Base-by-base conservation (phyloP, 2,113 vertebrate genomes). In the Suncus etruscus region DNA sequence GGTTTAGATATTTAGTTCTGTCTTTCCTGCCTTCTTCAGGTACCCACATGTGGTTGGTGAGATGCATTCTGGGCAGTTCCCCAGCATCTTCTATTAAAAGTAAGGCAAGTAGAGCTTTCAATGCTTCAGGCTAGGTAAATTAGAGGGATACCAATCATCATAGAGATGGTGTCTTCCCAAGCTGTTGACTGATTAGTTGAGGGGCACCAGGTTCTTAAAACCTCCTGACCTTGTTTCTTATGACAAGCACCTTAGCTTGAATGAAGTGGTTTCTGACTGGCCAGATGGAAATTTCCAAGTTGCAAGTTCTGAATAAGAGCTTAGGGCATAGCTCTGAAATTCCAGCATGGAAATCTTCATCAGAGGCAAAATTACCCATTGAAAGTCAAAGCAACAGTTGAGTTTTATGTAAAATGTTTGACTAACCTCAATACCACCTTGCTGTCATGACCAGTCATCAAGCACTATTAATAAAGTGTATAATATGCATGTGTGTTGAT, bases 401-500 rank as follows among this genome's bases (percentile, higher is more conserved):
- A 68, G 54, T 8, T 75, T 32, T 32, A 31, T 9, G 27, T 82
- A 54, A 9, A 22, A 8, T 15, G 9, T 58, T 50, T 61, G 10
- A 58, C 15, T 14, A 0, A 31, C 9, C 1, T 11, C n/a, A 22
- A 3, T 58, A 22, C 10, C 48, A 29, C 72, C 9, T 54, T 61
- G 1, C 11, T 39, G 6, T 47, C 15, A 20, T 14, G 8, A 1
- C 39, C 2, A 16, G 58, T 16, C 16, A 22, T 61, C 4, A 61
- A 3, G 8, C 31, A 16, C 11, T 16, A 61, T 16, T 16, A 61
- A 16, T 22, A 24, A 1, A 10, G 18, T 31, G 58, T 7, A 8
- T 12, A 12, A 2, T 6, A 1, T 1, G 0, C 25, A 3, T 29
- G n/a, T 20, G 4, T 0, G 27, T 61, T 61, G 18, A 20, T 61